phyloP scores from a whole-genome alignment of 2,888 invertebrate species.

The Xestia rhomboidea region DNA sequence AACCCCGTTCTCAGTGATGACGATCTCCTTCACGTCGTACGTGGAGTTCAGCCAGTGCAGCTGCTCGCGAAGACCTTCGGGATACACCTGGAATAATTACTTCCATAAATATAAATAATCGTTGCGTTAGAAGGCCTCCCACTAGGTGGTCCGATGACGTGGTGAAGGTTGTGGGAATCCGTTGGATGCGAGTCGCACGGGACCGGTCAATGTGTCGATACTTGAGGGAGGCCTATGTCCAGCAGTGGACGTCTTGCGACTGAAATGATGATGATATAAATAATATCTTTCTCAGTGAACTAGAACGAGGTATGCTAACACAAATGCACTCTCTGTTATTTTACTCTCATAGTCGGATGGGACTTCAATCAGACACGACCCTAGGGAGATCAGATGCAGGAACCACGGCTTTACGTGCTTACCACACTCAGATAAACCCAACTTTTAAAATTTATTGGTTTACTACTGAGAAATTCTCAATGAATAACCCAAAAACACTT shows the following conservation, averaged over 20 bases:
- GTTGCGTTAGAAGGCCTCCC: too few species aligned
- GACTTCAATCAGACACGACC: neutral
- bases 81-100: slow-evolving; percentile 64
- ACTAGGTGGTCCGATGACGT: too few species aligned
- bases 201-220: too few species aligned
- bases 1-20: slow-evolving; percentile 87
- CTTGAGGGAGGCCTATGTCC: too few species aligned
- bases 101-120: neutral
- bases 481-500: neutral
- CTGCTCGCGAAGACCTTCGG: slow-evolving; percentile 82
- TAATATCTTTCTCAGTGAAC: too few species aligned
- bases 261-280: too few species aligned
- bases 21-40: slow-evolving; percentile 80
- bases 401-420: neutral
- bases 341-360: neutral
- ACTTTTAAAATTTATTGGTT: neutral
- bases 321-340: neutral
- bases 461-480: neutral
- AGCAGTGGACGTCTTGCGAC: too few species aligned
- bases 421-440: neutral
- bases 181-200: too few species aligned
- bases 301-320: too few species aligned
- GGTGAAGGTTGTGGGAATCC: too few species aligned
- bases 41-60: slow-evolving; percentile 82
- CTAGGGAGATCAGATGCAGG: neutral